Evolutionary conservation across 2,797 vertebrate species (phyloP).

Genomic region (Sardinella longiceps): DNA sequence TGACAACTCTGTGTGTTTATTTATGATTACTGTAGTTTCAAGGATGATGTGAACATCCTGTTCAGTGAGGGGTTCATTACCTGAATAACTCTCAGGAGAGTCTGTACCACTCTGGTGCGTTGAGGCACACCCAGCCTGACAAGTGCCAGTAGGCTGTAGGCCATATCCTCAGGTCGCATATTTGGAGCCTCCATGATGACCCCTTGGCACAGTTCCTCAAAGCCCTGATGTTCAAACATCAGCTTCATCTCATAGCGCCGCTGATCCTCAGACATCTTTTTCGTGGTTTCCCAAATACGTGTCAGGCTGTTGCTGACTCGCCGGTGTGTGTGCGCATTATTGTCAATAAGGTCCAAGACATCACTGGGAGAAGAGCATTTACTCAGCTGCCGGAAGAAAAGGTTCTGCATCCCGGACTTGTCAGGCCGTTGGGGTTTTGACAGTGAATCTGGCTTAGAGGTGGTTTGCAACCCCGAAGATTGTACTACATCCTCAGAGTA

Average conservation of each 20-base stretch:
- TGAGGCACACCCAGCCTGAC: constrained; percentile 82
- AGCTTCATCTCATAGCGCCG: constrained; percentile 75
- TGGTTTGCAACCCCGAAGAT: not conserved
- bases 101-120: constrained; percentile 82
- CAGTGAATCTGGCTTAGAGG: not conserved
- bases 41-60: not conserved
- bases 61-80: constrained; percentile 61
- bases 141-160: constrained; percentile 77
- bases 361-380: constrained; percentile 80
- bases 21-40: not conserved
- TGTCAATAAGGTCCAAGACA: constrained; percentile 76
- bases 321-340: constrained; percentile 45
- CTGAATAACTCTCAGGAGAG: constrained; percentile 82
- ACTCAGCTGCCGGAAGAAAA: constrained; percentile 60
- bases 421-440: fast-evolving
- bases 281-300: constrained; percentile 77
- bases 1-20: not conserved
- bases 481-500: constrained; percentile 46
- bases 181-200: constrained; percentile 59
- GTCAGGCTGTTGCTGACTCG: constrained; percentile 72
- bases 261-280: constrained; percentile 78
- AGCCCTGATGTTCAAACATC: constrained; percentile 81
- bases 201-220: constrained; percentile 74
- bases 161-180: constrained; percentile 66
- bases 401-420: not conserved